Percentiles rank a stretch among this genome's conserved stretches.
These are phyloP conservation scores for Urocyon cinereoargenteus DNA, from an alignment of 2,797 vertebrate species.

Conservation along the genomic window DNA sequence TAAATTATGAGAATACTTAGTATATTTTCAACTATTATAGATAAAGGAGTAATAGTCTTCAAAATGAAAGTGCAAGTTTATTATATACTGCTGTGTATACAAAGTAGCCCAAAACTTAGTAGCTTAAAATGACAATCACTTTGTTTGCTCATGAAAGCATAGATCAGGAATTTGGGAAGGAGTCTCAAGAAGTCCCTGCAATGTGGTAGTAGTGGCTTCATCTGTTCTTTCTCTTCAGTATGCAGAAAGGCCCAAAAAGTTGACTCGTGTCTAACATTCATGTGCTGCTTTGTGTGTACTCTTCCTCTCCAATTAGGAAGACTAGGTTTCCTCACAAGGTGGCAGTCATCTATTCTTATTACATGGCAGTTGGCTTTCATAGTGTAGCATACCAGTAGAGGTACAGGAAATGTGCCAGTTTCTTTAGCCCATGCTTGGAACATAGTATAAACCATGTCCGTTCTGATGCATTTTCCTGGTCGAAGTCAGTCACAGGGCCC, in stretches of 20 bases:
- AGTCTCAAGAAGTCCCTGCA: not conserved
- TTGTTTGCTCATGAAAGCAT: not conserved
- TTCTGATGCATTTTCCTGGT: not conserved
- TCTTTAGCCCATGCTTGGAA: not conserved
- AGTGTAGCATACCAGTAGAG: rapidly evolving
- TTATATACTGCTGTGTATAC: not conserved
- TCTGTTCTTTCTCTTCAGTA: not conserved
- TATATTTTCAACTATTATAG: not conserved
- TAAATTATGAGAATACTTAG: not conserved
- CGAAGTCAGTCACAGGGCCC: not conserved
- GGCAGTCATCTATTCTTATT: not conserved
- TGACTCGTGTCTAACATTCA: not conserved
- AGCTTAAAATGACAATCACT: not conserved
- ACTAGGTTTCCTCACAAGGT: not conserved
- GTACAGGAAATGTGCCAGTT: not conserved
- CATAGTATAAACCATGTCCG: not conserved
- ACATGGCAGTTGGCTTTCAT: not conserved
- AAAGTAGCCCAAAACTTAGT: not conserved
- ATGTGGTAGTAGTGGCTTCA: not conserved
- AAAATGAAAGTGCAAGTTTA: not conserved
- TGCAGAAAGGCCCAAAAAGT: not conserved
- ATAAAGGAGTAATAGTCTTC: not conserved
- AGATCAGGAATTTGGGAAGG: not conserved
- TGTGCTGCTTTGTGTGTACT: not conserved
- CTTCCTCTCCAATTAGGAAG: not conserved